A percentile compares a stretch with the other conserved stretches of the same genome.
These are phyloP conservation scores for Trypoxylus dichotomus DNA, from an alignment of 1,140 invertebrate genomes.

Conservation along the genomic window DNA sequence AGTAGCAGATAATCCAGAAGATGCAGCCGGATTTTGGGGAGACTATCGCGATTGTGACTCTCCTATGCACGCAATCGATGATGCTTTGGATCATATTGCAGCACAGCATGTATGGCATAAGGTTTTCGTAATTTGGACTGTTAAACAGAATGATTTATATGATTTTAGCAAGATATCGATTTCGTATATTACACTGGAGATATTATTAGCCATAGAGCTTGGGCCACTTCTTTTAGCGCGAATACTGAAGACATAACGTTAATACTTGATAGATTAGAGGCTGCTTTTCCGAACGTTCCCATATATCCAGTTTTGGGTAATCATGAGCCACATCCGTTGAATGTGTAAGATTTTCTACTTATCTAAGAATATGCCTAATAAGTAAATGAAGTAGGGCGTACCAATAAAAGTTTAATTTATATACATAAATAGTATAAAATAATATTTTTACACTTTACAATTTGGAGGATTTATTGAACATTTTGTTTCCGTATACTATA, in stretches of 20 bases:
- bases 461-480: too few species aligned
- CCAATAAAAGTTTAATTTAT: too few species aligned
- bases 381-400: too few species aligned
- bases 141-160: neutral
- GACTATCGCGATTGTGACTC: conserved; percentile 76
- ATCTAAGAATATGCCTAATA: too few species aligned
- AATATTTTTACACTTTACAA: too few species aligned
- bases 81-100: conserved; percentile 61
- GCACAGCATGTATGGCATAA: conserved; percentile 55
- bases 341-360: conserved; percentile 63
- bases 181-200: conserved; percentile 84
- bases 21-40: conserved; percentile 75
- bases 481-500: too few species aligned
- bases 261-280: conserved; percentile 60
- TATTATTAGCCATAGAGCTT: conserved; percentile 79
- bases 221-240: conserved; percentile 70
- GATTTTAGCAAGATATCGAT: conserved; percentile 62
- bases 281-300: conserved; percentile 64
- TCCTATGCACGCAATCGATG: conserved; percentile 67
- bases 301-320: conserved; percentile 80
- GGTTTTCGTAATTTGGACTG: neutral
- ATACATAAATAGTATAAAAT: too few species aligned
- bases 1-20: conserved; percentile 38
- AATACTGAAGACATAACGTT: conserved; percentile 65
- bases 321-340: conserved; percentile 83